phyloP scores from a whole-genome alignment of 2,888 invertebrate species.

The Campoletis raptor region DNA sequence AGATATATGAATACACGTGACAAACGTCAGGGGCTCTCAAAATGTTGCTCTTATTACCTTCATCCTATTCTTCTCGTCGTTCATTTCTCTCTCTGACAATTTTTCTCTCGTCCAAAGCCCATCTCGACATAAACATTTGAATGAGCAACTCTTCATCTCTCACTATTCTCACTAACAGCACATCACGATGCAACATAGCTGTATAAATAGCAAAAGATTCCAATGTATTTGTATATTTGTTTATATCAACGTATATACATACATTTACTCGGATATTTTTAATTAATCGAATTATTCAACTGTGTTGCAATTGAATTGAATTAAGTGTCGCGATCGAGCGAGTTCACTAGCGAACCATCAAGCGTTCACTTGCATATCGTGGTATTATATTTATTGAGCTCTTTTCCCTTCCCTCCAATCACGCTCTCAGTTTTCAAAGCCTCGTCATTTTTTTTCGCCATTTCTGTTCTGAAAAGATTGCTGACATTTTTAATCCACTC shows the following conservation, averaged over 20 bases:
- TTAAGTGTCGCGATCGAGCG: constrained; percentile 79
- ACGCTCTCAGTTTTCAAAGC: neutral
- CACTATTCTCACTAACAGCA: constrained; percentile 29
- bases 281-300: constrained; percentile 85
- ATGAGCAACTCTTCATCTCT: constrained; percentile 20
- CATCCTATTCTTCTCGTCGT: neutral
- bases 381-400: constrained; percentile 46
- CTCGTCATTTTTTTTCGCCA: constrained; percentile 30
- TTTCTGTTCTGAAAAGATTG: constrained; percentile 9
- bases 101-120: constrained; percentile 10
- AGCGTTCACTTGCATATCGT: constrained; percentile 70
- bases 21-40: constrained; percentile 55
- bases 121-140: constrained; percentile 41
- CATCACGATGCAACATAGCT: constrained; percentile 26
- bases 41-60: constrained; percentile 48
- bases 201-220: constrained; percentile 10
- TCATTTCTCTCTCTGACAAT: constrained; percentile 11
- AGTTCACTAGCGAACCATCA: constrained; percentile 63
- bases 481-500: neutral
- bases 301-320: constrained; percentile 84
- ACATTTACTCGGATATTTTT: constrained; percentile 80
- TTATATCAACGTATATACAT: constrained; percentile 14
- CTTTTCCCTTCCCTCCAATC: neutral
- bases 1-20: constrained; percentile 7
- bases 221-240: neutral